These are phyloP conservation scores for Lepus oiostolus DNA, from an alignment of 2,797 vertebrate genomes.

Conservation along the genomic window DNA sequence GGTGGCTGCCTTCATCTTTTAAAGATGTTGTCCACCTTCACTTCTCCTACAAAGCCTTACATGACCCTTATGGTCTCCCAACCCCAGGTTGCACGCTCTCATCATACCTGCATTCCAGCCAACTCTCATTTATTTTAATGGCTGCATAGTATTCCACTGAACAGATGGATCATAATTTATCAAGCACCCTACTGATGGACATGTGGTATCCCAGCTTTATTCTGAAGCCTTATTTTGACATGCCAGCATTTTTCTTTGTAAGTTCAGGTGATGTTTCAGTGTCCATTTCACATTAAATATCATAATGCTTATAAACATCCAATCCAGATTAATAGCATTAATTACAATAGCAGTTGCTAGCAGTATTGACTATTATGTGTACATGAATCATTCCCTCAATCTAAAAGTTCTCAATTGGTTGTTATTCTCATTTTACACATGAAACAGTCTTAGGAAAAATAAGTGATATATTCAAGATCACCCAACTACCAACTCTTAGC, in stretches of 20 bases:
- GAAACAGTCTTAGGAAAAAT: neutral
- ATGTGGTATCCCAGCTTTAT: neutral
- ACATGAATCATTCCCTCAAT: neutral
- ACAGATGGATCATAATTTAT: neutral
- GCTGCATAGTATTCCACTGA: neutral
- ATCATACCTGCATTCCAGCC: neutral
- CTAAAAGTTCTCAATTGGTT: neutral
- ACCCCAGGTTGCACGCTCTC: neutral
- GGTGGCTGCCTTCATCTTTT: neutral
- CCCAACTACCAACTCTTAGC: conserved; percentile 16
- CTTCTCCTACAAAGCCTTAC: neutral
- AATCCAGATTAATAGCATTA: neutral
- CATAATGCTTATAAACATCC: neutral
- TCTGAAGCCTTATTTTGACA: neutral
- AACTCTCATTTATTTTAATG: neutral
- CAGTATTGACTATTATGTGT: neutral
- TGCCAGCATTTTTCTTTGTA: neutral
- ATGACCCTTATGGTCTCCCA: neutral
- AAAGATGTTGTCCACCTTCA: neutral
- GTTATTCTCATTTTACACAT: neutral
- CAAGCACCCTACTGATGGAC: neutral
- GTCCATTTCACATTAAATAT: conserved; percentile 32
- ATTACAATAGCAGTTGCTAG: neutral
- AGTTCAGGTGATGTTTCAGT: neutral
- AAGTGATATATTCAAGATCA: neutral